Base-by-base conservation (phyloP, 1,140 invertebrate species). In the Cecropterus lyciades region DNA sequence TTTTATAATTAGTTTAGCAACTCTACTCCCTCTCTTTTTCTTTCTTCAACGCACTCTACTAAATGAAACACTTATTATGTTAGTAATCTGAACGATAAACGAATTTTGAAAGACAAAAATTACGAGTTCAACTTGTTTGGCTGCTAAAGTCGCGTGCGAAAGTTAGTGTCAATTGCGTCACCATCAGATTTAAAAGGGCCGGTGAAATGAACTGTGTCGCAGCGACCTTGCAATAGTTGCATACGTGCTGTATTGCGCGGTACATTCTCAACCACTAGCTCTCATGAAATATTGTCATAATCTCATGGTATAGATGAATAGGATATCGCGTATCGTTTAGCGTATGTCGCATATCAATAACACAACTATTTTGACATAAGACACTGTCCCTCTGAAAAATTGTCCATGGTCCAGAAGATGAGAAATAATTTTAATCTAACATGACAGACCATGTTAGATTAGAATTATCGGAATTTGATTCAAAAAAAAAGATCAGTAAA, bases 151-250 rank as follows among this genome's bases (percentile, higher is more conserved):
- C 37, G 37, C 0, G 37, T 11, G 49, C 24, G 27, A 53, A 53
- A 53, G 11, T 9, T 16, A n/a, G n/a, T 33, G 5, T 17, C 11
- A 4, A 14, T 14, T 14, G 6, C 16, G 20, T 52, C 13, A 52
- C 1, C 11, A 43, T 24, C n/a, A 56, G 3, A 43, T 43, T 11
- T 14, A 43, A 43, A 43, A 43, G 40, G 40, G 40, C 13, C 40
- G 40, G 13, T 43, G 40, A 14, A 43, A 43, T 14, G 40, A 43
- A 43, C 40, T 43, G 40, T 43, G 40, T 43, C 40, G 40, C 11
- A n/a, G 27, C 27, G n/a, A 43, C 40, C 40, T 43, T 43, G 40
- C 40, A 14, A 14, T 43, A 37, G n/a, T 43, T 14, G 40, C 13
- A 13, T 43, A 43, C 40, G 40, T 43, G 40, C 40, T 14, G 40